Conservation (phyloP, 2,113 vertebrate species). For the Pelodiscus sinensis region DNA sequence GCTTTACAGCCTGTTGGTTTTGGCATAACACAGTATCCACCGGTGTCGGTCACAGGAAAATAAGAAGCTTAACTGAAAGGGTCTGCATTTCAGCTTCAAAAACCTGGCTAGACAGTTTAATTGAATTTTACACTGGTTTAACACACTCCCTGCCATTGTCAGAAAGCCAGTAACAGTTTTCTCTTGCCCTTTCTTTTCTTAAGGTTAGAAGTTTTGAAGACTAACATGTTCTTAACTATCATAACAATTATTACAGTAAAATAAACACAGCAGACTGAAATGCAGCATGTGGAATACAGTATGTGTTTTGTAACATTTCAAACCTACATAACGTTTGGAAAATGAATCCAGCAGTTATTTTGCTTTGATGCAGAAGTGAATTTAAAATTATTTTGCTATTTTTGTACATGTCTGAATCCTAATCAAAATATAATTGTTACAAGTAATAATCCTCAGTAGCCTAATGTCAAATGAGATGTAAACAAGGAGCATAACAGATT, state of each 20-base stretch:
- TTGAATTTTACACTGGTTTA: constrained; percentile 92
- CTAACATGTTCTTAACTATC: constrained; percentile 52
- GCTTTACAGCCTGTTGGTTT: constrained; percentile 91
- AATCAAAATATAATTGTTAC: constrained; percentile 68
- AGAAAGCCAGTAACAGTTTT: constrained; percentile 85
- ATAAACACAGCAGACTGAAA: constrained; percentile 50
- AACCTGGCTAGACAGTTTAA: constrained; percentile 90
- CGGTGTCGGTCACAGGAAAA: constrained; percentile 87
- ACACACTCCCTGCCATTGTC: constrained; percentile 85
- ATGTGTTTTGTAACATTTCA: constrained; percentile 46
- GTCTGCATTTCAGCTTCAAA: constrained; percentile 90
- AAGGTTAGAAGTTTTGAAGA: constrained; percentile 78
- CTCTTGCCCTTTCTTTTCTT: constrained; percentile 72
- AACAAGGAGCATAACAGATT: constrained; percentile 62
- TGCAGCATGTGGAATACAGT: background rate
- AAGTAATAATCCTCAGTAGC: constrained; percentile 47
- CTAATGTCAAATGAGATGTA: constrained; percentile 48
- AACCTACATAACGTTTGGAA: constrained; percentile 10
- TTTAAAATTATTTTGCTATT: constrained; percentile 40
- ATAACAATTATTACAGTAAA: constrained; percentile 59
- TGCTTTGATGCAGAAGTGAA: background rate
- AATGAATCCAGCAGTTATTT: constrained; percentile 46
- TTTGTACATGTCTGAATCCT: constrained; percentile 28
- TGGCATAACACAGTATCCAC: constrained; percentile 89
- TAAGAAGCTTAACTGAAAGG: constrained; percentile 90